Percentiles rank a stretch among this genome's conserved stretches.
phyloP scores from a whole-genome alignment of 1,140 invertebrate species.

The Vanessa atalanta region DNA sequence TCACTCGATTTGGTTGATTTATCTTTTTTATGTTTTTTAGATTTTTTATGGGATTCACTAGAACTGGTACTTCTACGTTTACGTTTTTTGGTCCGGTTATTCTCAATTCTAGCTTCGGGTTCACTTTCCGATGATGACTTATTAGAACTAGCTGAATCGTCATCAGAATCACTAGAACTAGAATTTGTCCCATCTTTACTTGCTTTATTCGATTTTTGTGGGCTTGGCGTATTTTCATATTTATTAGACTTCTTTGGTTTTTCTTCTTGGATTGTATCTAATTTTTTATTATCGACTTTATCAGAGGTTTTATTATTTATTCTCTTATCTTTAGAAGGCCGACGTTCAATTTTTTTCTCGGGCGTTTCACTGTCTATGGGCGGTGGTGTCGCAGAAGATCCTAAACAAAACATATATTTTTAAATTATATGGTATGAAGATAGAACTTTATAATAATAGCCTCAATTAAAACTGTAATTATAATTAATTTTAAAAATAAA shows the following conservation, averaged over 20 bases:
- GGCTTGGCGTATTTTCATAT: constrained; percentile 67
- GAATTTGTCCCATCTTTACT: constrained; percentile 52
- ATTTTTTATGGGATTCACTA: constrained; percentile 56
- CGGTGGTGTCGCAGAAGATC: constrained; percentile 67
- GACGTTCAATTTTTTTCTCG: constrained; percentile 62
- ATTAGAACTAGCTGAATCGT: constrained; percentile 55
- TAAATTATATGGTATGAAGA: no score
- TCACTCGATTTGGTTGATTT: constrained; percentile 61
- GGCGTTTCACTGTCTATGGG: constrained; percentile 65
- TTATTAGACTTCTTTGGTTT: constrained; percentile 56
- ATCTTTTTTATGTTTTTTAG: constrained; percentile 60
- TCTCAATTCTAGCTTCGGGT: constrained; percentile 48
- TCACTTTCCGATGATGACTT: constrained; percentile 64
- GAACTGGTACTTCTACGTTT: constrained; percentile 64
- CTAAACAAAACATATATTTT: constrained; percentile 40
- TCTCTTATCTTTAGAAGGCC: constrained; percentile 59
- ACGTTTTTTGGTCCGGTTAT: constrained; percentile 58
- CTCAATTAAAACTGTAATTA: no score
- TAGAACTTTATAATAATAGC: no score
- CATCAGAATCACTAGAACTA: constrained; percentile 60
- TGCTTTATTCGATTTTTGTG: constrained; percentile 53
- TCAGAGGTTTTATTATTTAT: constrained; percentile 58
- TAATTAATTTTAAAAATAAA: no score
- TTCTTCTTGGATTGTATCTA: constrained; percentile 59
- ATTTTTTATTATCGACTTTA: constrained; percentile 57